phyloP scores from a whole-genome alignment of 2,797 vertebrate species.

The Tokudaia tokunoshimensis region DNA sequence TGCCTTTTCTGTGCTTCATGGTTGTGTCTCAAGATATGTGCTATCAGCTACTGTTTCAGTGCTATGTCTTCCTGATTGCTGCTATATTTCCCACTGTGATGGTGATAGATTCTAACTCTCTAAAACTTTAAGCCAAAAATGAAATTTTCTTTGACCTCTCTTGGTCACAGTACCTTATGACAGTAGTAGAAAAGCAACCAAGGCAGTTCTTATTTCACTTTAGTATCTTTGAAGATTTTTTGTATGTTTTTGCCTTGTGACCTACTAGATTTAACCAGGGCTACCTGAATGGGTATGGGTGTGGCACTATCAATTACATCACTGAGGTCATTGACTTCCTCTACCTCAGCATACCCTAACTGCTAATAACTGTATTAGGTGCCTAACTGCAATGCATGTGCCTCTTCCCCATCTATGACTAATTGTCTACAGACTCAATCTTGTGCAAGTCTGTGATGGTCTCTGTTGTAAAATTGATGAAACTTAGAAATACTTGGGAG shows the following conservation, averaged over 20 bases:
- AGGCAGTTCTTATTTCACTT: neutral
- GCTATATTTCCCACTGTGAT: too few relatives aligned
- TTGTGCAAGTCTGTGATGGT: neutral
- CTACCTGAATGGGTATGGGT: neutral
- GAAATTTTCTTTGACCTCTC: neutral
- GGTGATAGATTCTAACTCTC: too few relatives aligned
- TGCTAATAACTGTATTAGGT: neutral
- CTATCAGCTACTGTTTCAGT: neutral
- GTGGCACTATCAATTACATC: neutral
- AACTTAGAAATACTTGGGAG: neutral
- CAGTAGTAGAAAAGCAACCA: neutral
- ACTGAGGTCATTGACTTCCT: neutral
- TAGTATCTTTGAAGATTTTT: neutral
- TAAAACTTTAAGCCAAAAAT: too few relatives aligned
- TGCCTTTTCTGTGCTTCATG: neutral
- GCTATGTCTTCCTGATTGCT: too few relatives aligned
- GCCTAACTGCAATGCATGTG: neutral
- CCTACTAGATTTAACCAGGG: neutral
- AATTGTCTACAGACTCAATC: neutral
- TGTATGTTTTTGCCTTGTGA: neutral
- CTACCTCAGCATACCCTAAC: neutral
- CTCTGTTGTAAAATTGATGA: neutral
- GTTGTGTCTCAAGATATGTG: neutral
- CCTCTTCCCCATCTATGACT: neutral
- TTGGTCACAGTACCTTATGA: neutral